Base-by-base conservation (phyloP, 1,140 invertebrate species). In the Acromyrmex heyeri region DNA sequence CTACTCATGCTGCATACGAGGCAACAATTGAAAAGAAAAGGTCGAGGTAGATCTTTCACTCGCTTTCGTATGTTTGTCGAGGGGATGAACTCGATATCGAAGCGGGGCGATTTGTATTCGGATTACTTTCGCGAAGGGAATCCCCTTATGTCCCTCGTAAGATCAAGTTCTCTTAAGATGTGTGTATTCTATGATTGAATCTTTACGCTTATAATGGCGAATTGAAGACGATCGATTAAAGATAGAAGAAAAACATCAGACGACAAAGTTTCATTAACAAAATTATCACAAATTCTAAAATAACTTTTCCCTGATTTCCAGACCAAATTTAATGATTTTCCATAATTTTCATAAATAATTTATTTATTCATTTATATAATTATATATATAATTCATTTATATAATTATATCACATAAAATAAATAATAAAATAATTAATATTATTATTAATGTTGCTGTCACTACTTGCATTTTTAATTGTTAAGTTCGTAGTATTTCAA, bases 71-170 rank as follows among this genome's bases (percentile, higher is more conserved):
- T 57, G 34, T 85, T 64, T 78, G 73, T 64, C 61, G 73, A 77
- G 12, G 50, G 34, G 75, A 79, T 67, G 64, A 81, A 61, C 64
- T 70, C 21, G 67, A 79, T 82, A 61, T 86, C 44, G 21, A 16
- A 55, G 24, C 21, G 73, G 48, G 34, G 4, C 69, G 67, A 83
- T 83, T 83, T 73, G 86, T 73, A 86, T 86, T 86, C 50, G 86
- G 59, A 73, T 83, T 73, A 82, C 67, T 44, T 18, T 69, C n/a
- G 10, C 14, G 48, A 30, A 55, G 10, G 48, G 67, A 38, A 44
- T 78, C 24, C 59, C 34, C 61, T 55, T 62, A 24, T 16, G 34
- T 18, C 38, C n/a, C 5, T 44, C 30, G 44, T 24, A 48, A 77
- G 57, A 77, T 77, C 30, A 21, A 78, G 65, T 65, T 55, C 38